These are phyloP conservation scores for Hypothenemus hampei DNA, from an alignment of 1,140 invertebrate species.

Conservation along the genomic window DNA sequence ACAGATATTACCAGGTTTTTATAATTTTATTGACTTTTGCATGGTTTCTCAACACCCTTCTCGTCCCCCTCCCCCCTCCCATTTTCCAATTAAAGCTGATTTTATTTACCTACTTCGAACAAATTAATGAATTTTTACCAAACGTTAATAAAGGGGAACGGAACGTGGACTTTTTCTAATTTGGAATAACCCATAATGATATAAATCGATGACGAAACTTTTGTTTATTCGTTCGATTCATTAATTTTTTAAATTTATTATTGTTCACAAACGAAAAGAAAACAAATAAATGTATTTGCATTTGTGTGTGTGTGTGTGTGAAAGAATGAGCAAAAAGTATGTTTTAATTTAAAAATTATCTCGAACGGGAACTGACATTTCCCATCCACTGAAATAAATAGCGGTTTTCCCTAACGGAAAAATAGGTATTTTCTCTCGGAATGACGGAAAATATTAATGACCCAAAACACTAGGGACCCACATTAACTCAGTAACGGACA, in stretches of 20 bases:
- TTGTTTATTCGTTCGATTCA: background rate
- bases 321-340: background rate
- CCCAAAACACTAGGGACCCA: background rate
- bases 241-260: background rate
- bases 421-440: constrained; percentile 7
- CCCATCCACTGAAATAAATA: constrained; percentile 13
- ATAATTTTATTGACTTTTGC: constrained; percentile 28
- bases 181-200: no score
- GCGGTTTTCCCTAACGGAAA: constrained; percentile 5
- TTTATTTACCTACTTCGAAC: background rate
- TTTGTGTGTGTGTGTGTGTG: background rate
- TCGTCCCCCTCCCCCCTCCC: background rate
- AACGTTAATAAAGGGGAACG: no score
- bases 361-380: constrained; percentile 9
- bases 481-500: no score
- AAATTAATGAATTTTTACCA: no score
- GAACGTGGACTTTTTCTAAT: no score
- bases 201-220: no score
- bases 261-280: background rate
- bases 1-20: constrained; percentile 31
- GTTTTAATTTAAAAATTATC: constrained; percentile 11
- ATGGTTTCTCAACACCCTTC: constrained; percentile 6
- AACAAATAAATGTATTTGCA: background rate
- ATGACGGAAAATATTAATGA: constrained; percentile 15
- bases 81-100: constrained; percentile 18